A percentile compares a stretch with the other conserved stretches of the same genome.
Evolutionary conservation across 2,888 invertebrate genomes (phyloP).

Genomic region (Bombylius major): DNA sequence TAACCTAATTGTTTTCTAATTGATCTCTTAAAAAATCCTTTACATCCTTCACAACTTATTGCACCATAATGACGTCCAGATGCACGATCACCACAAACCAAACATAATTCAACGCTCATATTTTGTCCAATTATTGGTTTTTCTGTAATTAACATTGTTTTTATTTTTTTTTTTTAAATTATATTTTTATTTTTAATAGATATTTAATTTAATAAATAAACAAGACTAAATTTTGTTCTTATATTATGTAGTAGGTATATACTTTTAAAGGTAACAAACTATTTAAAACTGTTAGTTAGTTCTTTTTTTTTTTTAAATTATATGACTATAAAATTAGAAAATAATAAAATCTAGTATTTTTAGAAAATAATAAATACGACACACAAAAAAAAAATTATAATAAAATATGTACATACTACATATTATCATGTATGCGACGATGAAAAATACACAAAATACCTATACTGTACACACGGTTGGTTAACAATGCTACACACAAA

Average conservation of each 20-base stretch:
- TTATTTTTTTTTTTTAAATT: not conserved
- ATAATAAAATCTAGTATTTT: too few relatives aligned
- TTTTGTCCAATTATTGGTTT: slow-evolving; percentile 10
- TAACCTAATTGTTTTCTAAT: slow-evolving; percentile 95
- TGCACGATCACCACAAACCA: slow-evolving; percentile 92
- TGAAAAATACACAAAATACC: not conserved
- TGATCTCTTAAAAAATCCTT: slow-evolving; percentile 95
- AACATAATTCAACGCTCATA: slow-evolving; percentile 60
- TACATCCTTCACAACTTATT: slow-evolving; percentile 86
- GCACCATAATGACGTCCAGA: slow-evolving; percentile 93
- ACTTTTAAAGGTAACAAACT: not conserved
- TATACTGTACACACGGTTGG: not conserved
- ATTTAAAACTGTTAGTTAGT: too few relatives aligned
- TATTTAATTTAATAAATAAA: not conserved
- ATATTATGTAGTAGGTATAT: not conserved
- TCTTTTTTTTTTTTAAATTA: not conserved
- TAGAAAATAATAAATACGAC: not conserved
- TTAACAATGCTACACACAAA: not conserved
- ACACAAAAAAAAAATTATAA: not conserved
- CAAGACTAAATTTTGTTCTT: not conserved
- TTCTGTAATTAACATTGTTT: not conserved
- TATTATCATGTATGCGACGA: not conserved
- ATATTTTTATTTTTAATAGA: not conserved
- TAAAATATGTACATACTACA: not conserved
- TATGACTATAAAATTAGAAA: not conserved